Base-by-base conservation (phyloP, 2,797 vertebrate species). In the Clamator glandarius region DNA sequence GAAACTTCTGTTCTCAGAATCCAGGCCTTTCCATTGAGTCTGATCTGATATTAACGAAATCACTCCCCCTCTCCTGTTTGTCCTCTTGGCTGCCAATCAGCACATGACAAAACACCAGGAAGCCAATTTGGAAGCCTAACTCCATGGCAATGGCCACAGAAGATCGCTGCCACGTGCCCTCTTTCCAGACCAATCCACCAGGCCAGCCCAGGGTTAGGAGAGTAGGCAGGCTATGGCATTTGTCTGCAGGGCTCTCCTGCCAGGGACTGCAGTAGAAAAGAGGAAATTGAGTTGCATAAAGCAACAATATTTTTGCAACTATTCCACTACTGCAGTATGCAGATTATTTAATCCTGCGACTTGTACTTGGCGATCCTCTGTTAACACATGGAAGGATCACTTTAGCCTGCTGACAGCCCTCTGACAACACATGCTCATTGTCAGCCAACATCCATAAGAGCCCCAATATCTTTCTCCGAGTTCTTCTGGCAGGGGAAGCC, bases 1-100 rank as follows among this genome's bases (percentile, higher is more conserved):
- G 87, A 96, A 96, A 97, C 35, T 75, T 77, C 67, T 33, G 7
- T 96, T 94, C 95, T 91, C 69, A 94, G 94, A 97, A 95, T 58
- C 62, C 78, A 85, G 75, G 76, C 35, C 62, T 92, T 81, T 96
- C 73, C 72, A 91, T 50, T 88, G 84, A 94, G 48, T 36, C 70
- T 88, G 67, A 95, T 87, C 91, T 93, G 92, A 64, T 85, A 94
- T 89, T 95, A 95, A 96, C 90, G 50, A 68, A 92, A 70, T 54
- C 44, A 91, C 70, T 29, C 88, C 79, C 94, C 84, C 84, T 25
- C 39, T 89, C 79, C 46, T 95, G 94, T 96, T 95, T 97, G 93
- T 70, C 80, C 82, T 91, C 70, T 84, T 94, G 92, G 92, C 91
- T 93, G 54, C 70, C 83, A 76, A 58, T 79, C 78, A 94, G 83